Evolutionary conservation across 2,797 vertebrate species (phyloP).

Genomic region (Nannoperca australis): DNA sequence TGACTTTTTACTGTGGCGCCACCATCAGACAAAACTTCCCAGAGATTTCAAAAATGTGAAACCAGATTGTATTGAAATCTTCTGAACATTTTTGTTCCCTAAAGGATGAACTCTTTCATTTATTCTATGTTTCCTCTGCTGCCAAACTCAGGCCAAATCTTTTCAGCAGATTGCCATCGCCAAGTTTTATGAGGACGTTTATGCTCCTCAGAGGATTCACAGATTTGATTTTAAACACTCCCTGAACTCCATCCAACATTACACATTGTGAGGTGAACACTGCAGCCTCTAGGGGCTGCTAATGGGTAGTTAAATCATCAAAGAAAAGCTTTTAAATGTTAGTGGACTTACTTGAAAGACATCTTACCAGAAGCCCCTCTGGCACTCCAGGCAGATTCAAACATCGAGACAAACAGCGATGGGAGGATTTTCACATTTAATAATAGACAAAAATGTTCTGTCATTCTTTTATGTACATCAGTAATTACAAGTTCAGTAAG

Average conservation of each 20-base stretch:
- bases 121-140: background rate
- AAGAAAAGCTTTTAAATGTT: slow-evolving; percentile 14
- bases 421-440: slow-evolving; percentile 88
- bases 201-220: background rate
- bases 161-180: background rate
- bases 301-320: slow-evolving; percentile 12
- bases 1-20: background rate
- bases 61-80: background rate
- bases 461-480: slow-evolving; percentile 92
- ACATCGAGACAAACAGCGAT: slow-evolving; percentile 36
- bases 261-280: background rate
- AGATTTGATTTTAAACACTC: background rate
- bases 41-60: background rate
- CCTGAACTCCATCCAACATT: background rate
- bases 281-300: slow-evolving; percentile 11
- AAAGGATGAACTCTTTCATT: background rate
- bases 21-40: background rate
- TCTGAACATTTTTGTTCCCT: background rate
- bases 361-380: slow-evolving; percentile 2
- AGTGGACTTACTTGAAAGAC: slow-evolving; percentile 27
- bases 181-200: background rate
- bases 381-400: background rate
- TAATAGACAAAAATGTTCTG: slow-evolving; percentile 93
- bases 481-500: slow-evolving; percentile 92
- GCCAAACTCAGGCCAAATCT: background rate